Percentiles rank a stretch among this genome's conserved stretches.
phyloP scores from a whole-genome alignment of 2,888 invertebrate genomes.

The Abrostola tripartita region DNA sequence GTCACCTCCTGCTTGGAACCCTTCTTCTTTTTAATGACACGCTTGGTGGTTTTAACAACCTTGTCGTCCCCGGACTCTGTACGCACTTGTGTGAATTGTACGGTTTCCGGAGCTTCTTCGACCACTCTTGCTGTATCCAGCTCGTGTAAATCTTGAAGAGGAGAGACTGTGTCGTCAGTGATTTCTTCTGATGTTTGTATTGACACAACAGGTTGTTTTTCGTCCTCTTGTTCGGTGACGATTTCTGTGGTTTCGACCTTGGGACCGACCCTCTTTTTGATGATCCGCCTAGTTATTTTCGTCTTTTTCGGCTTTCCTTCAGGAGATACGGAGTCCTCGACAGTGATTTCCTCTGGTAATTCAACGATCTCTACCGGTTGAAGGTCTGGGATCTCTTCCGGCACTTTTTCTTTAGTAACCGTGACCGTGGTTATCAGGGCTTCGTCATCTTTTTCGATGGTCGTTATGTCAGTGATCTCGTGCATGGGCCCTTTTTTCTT shows the following conservation, averaged over 20 bases:
- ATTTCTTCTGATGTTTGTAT: slow-evolving; percentile 66
- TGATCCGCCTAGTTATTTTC: slow-evolving; percentile 55
- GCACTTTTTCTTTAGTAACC: slow-evolving; percentile 8
- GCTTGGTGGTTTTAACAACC: slow-evolving; percentile 22
- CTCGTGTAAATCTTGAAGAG: slow-evolving; percentile 43
- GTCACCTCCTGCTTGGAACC: slow-evolving; percentile 35
- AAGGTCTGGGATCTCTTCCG: not conserved
- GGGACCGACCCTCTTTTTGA: slow-evolving; percentile 60
- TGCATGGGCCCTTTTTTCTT: slow-evolving; percentile 68
- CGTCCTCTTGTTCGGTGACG: slow-evolving; percentile 42
- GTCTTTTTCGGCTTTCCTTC: slow-evolving; percentile 41
- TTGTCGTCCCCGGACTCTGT: slow-evolving; percentile 25
- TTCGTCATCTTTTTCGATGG: slow-evolving; percentile 66
- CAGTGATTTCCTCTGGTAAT: slow-evolving; percentile 25
- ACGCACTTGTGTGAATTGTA: slow-evolving; percentile 53
- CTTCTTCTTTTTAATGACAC: slow-evolving; percentile 32
- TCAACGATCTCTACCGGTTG: slow-evolving; percentile 24
- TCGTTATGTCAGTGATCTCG: slow-evolving; percentile 70
- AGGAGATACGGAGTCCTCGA: slow-evolving; percentile 16
- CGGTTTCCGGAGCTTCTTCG: slow-evolving; percentile 52
- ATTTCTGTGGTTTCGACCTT: slow-evolving; percentile 44
- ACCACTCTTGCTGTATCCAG: slow-evolving; percentile 24
- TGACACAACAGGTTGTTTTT: slow-evolving; percentile 48
- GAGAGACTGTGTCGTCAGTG: slow-evolving; percentile 55
- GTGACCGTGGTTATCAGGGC: slow-evolving; percentile 42